Percentiles rank a stretch among this genome's conserved stretches.
These are phyloP conservation scores for Andrena bicolor DNA, from an alignment of 2,888 invertebrate species.

Conservation along the genomic window DNA sequence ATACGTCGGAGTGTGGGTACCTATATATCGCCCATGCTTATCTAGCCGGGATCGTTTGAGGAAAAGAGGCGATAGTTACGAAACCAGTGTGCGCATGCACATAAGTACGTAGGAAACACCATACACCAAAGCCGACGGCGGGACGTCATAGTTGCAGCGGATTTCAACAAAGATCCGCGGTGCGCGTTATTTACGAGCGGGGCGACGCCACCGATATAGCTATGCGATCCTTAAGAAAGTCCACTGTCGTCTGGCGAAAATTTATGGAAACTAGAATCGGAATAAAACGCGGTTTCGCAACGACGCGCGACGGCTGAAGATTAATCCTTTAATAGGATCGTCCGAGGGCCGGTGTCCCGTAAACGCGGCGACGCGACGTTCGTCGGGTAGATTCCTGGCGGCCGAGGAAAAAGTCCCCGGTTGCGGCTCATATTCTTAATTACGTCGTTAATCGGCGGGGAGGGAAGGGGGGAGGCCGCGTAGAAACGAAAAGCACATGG, in stretches of 20 bases:
- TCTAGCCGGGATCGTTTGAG: background rate
- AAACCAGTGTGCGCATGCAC: too few relatives aligned
- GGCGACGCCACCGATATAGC: background rate
- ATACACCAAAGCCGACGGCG: too few relatives aligned
- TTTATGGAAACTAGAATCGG: conserved; percentile 1
- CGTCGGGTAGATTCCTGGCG: conserved; percentile 27
- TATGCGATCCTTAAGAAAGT: background rate
- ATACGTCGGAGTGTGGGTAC: background rate
- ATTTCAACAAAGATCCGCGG: too few relatives aligned
- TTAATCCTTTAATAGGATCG: conserved; percentile 3
- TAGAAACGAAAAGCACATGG: conserved; percentile 37
- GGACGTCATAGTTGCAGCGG: too few relatives aligned
- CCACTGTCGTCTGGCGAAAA: background rate
- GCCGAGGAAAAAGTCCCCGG: background rate
- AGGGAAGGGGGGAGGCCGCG: conserved; percentile 47
- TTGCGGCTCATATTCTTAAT: conserved; percentile 74
- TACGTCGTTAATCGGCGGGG: conserved; percentile 76
- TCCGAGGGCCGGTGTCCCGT: background rate
- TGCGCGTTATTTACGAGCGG: too few relatives aligned
- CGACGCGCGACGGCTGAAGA: background rate
- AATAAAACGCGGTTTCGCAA: background rate
- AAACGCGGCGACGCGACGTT: conserved; percentile 23
- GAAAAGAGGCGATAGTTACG: too few relatives aligned
- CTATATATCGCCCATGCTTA: background rate
- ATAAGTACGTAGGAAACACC: too few relatives aligned